phyloP scores from a whole-genome alignment of 2,888 invertebrate genomes.

The Flabesymbios commensalis region DNA sequence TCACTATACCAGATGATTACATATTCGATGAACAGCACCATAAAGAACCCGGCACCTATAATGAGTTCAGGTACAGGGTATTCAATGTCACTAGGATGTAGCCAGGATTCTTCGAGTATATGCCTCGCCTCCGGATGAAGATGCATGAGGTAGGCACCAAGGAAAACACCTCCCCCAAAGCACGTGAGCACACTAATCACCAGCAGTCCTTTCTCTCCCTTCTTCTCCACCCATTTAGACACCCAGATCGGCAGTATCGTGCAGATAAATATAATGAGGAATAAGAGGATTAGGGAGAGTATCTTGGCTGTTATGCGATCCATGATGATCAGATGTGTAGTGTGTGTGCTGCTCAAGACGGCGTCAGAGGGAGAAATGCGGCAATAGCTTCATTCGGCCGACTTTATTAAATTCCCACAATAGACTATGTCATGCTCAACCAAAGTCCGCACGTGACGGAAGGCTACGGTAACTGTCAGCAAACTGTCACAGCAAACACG shows the following conservation, averaged over 20 bases:
- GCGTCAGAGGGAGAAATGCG: no score
- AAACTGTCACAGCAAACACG: no score
- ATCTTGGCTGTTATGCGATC: no score
- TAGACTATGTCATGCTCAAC: no score
- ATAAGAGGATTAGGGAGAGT: no score
- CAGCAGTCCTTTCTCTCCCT: neutral
- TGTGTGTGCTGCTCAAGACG: no score
- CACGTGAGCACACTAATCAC: slow-evolving; percentile 14
- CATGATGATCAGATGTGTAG: no score
- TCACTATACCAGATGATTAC: neutral
- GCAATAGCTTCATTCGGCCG: no score
- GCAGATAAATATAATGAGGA: neutral
- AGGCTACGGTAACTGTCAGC: no score
- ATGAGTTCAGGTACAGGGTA: slow-evolving; percentile 14
- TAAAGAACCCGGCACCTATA: slow-evolving; percentile 15
- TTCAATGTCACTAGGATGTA: neutral
- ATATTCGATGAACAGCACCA: slow-evolving; percentile 16
- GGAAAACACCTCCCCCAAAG: slow-evolving; percentile 22
- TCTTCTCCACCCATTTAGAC: neutral
- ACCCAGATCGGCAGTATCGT: slow-evolving; percentile 11
- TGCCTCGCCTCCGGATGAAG: slow-evolving; percentile 1
- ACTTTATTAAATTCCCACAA: no score
- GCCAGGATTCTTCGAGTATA: neutral
- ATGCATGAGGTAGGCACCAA: slow-evolving; percentile 16
- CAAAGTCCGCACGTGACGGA: no score